Conservation (phyloP, 2,113 vertebrate genomes). For the Picathartes gymnocephalus region DNA sequence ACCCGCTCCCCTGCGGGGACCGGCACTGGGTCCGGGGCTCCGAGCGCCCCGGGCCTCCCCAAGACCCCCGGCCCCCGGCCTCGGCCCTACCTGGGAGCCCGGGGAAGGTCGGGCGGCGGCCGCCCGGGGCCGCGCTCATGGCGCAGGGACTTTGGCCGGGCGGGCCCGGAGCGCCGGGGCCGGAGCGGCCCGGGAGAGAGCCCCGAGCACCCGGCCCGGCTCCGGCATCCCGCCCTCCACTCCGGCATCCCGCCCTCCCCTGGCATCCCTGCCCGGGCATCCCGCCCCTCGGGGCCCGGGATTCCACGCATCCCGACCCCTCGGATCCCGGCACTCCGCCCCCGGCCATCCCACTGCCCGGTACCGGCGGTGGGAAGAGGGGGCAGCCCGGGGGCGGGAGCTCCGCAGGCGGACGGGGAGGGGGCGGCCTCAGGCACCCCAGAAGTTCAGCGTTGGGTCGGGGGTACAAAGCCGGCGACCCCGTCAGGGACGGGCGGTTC, state of each 20-base stretch:
- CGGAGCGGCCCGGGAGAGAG: background rate
- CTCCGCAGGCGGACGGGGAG: background rate
- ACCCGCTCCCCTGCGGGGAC: background rate
- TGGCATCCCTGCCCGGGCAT: background rate
- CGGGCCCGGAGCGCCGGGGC: background rate
- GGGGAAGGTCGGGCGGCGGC: background rate
- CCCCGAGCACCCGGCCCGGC: background rate
- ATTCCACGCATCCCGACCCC: background rate
- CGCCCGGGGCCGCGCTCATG: background rate
- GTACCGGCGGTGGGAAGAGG: background rate
- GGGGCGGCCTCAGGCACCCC: background rate
- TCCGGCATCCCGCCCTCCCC: background rate
- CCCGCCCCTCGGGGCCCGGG: background rate
- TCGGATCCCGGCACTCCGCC: background rate
- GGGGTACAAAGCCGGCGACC: background rate
- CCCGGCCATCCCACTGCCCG: background rate
- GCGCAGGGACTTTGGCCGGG: background rate
- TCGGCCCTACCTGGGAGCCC: background rate
- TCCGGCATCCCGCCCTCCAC: background rate
- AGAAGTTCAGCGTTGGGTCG: background rate
- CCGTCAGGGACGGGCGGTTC: background rate
- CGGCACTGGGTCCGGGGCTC: background rate
- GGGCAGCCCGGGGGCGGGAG: background rate
- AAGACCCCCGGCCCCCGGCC: background rate
- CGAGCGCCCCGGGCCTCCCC: background rate